Base-by-base conservation (phyloP, 1,140 invertebrate genomes). In the Drosophila rufa region DNA sequence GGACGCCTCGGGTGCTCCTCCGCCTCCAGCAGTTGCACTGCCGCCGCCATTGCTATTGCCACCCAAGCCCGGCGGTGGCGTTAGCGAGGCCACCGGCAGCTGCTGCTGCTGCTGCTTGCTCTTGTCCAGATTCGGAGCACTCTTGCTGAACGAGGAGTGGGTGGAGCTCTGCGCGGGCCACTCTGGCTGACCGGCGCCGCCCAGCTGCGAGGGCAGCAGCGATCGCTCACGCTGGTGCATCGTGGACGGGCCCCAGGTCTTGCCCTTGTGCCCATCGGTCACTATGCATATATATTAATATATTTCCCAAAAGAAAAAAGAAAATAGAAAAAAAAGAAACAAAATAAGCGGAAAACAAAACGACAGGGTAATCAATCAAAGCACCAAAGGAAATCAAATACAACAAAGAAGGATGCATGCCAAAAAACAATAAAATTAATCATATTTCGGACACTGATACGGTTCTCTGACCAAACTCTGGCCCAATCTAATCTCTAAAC, bases 241-340 rank as follows among this genome's bases (percentile, higher is more conserved):
- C 40, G 97, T 98, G 80, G 97, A 98, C 73, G 98, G 98, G 75
- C 98, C 98, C 98, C 98, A 99, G 25, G 98, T 99, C 94, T 99
- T 98, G 92, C 98, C 98, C 94, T 99, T 99, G 76, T 97, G 96
- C 91, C 97, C 98, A 94, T 98, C 98, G 50, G 97, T 96, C 58
- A 97, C 97, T 94, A 17, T 42, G 3, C 14, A 9, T 12, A 14
- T 19, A 6, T 19, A 33, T 27, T 27, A 27, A 7, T 11, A 4
- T 9, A 9, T 14, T 14, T 15, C 2, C n/a, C 36, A 68, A 69
- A 62, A 17, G 61, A 58, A 75, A 14, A 48, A 67, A 15, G 47
- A 48, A 71, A n/a, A 56, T 6, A 6, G 27, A 27, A 48, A n/a
- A 68, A 70, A 22, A 62, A 33, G 48, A 50, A 45, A 68, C 6